These are phyloP conservation scores for Indri indri DNA, from an alignment of 2,113 vertebrate species.

Conservation along the genomic window DNA sequence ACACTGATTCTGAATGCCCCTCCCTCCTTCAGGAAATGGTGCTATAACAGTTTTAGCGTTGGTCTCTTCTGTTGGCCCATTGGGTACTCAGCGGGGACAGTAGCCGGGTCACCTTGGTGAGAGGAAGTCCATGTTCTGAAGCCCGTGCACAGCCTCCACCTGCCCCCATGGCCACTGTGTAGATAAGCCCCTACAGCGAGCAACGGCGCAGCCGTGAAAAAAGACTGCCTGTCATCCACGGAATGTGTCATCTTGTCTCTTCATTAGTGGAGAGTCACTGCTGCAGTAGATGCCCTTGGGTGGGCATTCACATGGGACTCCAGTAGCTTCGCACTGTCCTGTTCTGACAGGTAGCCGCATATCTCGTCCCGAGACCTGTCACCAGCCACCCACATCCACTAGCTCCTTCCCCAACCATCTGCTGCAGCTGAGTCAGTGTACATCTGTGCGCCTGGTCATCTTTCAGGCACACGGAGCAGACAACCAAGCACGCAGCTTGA, in stretches of 20 bases:
- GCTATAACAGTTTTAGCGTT: background rate
- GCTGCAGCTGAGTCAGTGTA: accelerated
- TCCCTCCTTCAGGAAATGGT: background rate
- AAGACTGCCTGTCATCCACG: background rate
- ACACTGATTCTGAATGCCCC: too few species aligned
- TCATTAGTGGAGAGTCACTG: background rate
- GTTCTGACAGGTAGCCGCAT: background rate
- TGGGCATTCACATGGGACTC: background rate
- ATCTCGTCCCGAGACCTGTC: background rate
- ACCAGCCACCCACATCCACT: background rate
- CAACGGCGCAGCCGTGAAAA: background rate
- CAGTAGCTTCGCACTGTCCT: background rate
- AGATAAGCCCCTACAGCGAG: background rate
- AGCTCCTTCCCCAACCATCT: background rate
- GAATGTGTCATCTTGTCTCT: background rate
- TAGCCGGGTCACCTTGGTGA: background rate
- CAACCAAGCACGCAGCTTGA: background rate
- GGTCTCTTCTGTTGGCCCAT: background rate
- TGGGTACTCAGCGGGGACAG: background rate
- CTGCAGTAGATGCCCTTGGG: accelerated
- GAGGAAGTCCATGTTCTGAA: background rate
- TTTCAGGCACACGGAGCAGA: background rate
- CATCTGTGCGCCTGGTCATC: background rate
- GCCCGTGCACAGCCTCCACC: background rate
- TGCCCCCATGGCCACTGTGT: background rate